Evolutionary conservation across 92 coral and sea anemone species (phyloP).

Genomic region (Epizoanthus scotinus): DNA sequence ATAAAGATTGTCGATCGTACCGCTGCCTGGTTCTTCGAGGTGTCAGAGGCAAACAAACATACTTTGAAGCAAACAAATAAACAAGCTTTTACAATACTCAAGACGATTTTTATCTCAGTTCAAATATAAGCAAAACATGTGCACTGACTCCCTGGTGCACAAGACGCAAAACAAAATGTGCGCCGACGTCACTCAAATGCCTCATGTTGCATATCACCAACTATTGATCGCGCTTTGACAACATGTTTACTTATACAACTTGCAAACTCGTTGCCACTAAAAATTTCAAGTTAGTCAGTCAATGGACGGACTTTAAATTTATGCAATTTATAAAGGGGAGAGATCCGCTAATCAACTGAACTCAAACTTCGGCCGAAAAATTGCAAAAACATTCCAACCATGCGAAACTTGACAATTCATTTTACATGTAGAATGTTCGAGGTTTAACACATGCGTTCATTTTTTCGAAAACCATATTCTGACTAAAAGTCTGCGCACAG

Average conservation of each 20-base stretch:
- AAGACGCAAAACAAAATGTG: not conserved
- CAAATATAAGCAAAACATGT: not conserved
- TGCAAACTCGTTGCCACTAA: not conserved
- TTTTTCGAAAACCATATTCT: conserved; percentile 7
- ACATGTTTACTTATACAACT: conserved; percentile 40
- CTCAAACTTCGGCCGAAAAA: not conserved
- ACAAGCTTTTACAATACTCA: conserved; percentile 15
- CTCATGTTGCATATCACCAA: not conserved
- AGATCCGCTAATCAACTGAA: not conserved
- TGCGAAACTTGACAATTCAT: conserved; percentile 26
- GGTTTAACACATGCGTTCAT: not conserved
- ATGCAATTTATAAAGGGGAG: not conserved
- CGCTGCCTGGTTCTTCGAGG: not conserved
- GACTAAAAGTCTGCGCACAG: not conserved
- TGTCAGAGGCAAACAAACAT: not conserved
- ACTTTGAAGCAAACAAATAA: conserved; percentile 16
- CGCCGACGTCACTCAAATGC: not conserved
- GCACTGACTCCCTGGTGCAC: not conserved
- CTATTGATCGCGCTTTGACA: not conserved
- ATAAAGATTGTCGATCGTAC: not conserved
- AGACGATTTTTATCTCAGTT: not conserved
- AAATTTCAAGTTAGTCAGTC: not conserved
- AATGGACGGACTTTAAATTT: not conserved
- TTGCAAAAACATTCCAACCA: conserved; percentile 26
- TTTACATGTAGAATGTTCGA: conserved; percentile 9